Base-by-base conservation (phyloP, 2,113 vertebrate species). In the Scortum barcoo region DNA sequence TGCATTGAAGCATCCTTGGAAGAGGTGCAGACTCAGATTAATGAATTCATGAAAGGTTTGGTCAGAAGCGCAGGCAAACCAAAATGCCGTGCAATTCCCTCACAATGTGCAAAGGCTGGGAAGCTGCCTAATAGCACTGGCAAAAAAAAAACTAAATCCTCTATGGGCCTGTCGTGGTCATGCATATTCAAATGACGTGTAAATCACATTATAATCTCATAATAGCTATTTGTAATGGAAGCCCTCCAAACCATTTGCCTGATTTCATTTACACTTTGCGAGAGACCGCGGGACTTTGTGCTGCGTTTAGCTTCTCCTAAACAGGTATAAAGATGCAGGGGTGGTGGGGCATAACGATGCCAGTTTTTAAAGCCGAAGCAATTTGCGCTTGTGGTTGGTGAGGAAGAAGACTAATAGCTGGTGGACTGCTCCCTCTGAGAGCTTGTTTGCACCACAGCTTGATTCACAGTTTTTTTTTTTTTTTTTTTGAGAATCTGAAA, bases 381-480 rank as follows among this genome's bases (percentile, higher is more conserved):
- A 70, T 80, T 83, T 19, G 12, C 51, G 10, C 68, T 56, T 4
- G 6, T 56, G 68, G 42, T 56, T 65, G 63, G 28, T n/a, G 82
- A 80, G 54, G 69, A 85, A 42, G 68, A 60, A 66, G 67, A 67
- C 50, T 46, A 80, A 88, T 46, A 17, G 62, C 67, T 53, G 80
- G 33, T 16, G 44, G 53, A 66, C 62, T 24, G 67, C 40, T 78
- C 42, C 80, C 67, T 72, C 65, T 42, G 69, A 79, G 28, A 84
- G 69, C 68, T 68, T 57, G 68, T 86, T 89, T 68, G 72, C 81
- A 75, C 83, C 83, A 67, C 72, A 70, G 79, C 76, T 71, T 86
- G 74, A 86, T 66, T 88, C 78, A 71, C 63, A 62, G 19, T 28
- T 58, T 53, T 61, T 60, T 75, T 30, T 1, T 58, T 57, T 16